phyloP scores from a whole-genome alignment of 2,113 vertebrate genomes.

The Chinchilla lanigera region DNA sequence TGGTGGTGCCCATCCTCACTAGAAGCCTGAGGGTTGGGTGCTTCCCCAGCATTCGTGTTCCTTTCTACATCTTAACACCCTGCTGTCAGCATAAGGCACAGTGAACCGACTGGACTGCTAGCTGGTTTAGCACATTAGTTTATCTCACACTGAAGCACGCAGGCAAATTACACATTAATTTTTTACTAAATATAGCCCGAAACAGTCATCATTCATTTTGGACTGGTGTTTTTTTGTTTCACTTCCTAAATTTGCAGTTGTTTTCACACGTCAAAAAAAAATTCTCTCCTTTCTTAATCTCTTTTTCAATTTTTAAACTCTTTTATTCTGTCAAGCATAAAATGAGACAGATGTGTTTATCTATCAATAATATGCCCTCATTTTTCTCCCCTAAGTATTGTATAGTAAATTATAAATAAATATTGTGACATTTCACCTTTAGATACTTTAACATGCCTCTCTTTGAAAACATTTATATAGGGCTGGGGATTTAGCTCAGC shows the following conservation, averaged over 20 bases:
- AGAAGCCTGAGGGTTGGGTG: background rate
- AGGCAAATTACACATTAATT: conserved; percentile 46
- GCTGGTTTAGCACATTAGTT: background rate
- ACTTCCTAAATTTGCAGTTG: conserved; percentile 59
- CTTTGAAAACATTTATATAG: background rate
- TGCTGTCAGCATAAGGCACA: background rate
- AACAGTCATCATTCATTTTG: conserved; percentile 41
- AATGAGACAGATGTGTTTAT: background rate
- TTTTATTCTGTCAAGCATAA: background rate
- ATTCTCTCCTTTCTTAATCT: background rate
- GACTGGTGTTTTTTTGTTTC: conserved; percentile 63
- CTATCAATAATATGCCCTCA: background rate
- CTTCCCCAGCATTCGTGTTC: background rate
- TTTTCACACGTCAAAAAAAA: background rate
- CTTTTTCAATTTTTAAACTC: conserved; percentile 18
- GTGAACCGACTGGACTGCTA: background rate
- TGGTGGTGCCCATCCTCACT: background rate
- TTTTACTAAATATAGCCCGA: conserved; percentile 48
- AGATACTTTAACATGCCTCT: background rate
- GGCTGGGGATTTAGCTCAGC: too few relatives aligned
- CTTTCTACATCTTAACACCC: background rate
- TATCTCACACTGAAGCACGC: conserved; percentile 3
- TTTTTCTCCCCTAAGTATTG: background rate
- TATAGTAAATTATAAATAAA: background rate
- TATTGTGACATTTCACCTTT: background rate